Percentiles rank a stretch among this genome's conserved stretches.
phyloP scores from a whole-genome alignment of 1,140 invertebrate genomes.

The Meteorus sp. region DNA sequence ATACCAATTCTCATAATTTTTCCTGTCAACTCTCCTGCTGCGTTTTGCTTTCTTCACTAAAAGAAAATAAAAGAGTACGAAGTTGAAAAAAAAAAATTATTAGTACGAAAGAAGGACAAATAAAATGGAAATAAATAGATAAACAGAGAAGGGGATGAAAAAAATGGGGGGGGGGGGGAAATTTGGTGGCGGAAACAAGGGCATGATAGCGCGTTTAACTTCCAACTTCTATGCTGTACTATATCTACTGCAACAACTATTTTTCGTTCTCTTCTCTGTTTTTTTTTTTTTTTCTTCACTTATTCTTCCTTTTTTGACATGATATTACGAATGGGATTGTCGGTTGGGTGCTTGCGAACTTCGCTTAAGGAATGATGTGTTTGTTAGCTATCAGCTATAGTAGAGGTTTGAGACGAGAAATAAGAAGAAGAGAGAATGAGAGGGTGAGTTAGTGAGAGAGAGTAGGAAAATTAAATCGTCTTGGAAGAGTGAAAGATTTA shows the following conservation, averaged over 20 bases:
- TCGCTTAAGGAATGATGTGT: conserved; percentile 36
- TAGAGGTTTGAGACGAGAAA: background rate
- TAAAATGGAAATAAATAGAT: too few relatives aligned
- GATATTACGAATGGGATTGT: conserved; percentile 34
- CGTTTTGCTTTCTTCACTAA: conserved; percentile 23
- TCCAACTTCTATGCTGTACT: conserved; percentile 20
- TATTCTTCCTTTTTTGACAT: conserved; percentile 5
- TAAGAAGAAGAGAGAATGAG: background rate
- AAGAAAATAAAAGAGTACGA: too few relatives aligned
- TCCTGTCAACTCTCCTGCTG: too few relatives aligned
- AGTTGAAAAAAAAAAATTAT: too few relatives aligned
- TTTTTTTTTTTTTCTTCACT: background rate
- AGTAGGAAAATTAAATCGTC: too few relatives aligned
- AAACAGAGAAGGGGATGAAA: too few relatives aligned
- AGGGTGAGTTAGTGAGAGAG: too few relatives aligned
- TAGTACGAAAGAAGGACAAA: too few relatives aligned
- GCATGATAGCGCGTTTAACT: conserved; percentile 45
- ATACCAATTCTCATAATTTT: conserved; percentile 35
- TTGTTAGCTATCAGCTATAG: conserved; percentile 33
- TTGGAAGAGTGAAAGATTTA: too few relatives aligned
- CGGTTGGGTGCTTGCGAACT: conserved; percentile 25
- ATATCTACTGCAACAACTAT: too few relatives aligned
- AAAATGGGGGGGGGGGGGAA: conserved; percentile 34
- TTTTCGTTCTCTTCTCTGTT: conserved; percentile 5
- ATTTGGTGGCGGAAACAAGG: conserved; percentile 45